These are phyloP conservation scores for Cyanoramphus novaezelandiae DNA, from an alignment of 2,113 vertebrate genomes.

Conservation along the genomic window DNA sequence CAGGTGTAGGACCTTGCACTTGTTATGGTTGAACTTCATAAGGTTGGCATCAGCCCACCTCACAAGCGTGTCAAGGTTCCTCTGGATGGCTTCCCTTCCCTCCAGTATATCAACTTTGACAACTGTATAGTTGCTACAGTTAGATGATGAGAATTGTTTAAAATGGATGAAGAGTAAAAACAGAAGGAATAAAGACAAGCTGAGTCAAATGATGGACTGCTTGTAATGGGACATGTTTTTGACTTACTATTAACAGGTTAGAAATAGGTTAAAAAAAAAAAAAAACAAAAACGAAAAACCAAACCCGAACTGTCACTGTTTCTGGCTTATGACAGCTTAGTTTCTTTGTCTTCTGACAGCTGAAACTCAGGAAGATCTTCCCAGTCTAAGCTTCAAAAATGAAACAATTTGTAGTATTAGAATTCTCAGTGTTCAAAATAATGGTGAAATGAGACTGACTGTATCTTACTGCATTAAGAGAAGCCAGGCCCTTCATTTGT, in stretches of 20 bases:
- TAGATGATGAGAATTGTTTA: background rate
- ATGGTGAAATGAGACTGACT: background rate
- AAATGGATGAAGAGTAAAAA: background rate
- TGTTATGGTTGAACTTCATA: too few species aligned
- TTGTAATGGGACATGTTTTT: background rate
- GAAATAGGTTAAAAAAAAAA: background rate
- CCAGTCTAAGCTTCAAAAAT: background rate
- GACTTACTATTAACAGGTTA: background rate
- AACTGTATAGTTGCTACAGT: background rate
- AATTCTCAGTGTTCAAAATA: background rate
- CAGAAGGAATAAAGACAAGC: background rate
- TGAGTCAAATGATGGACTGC: background rate
- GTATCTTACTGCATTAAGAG: background rate
- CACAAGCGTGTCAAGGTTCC: too few species aligned
- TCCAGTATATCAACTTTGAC: too few species aligned
- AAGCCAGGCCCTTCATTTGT: background rate
- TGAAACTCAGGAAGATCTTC: background rate
- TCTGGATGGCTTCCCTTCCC: too few species aligned
- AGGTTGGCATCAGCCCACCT: too few species aligned
- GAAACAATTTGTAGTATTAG: background rate
- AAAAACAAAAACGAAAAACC: background rate
- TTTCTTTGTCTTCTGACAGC: background rate
- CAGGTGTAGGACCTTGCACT: too few species aligned
- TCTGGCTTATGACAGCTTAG: background rate
- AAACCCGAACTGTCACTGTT: background rate